These are phyloP conservation scores for Euclidia mi DNA, from an alignment of 2,888 invertebrate species.

Conservation along the genomic window DNA sequence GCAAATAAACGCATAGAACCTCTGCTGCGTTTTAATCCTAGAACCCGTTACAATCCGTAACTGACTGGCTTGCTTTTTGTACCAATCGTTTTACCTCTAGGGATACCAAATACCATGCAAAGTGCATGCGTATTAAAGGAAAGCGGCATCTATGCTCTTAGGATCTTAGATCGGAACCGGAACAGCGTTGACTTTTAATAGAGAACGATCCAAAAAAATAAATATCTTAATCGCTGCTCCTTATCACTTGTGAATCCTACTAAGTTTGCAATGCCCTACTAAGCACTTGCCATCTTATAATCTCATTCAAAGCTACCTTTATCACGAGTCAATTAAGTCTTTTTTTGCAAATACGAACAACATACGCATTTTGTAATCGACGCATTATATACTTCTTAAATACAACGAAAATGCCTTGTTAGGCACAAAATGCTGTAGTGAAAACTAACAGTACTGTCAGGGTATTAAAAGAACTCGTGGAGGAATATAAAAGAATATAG, in stretches of 20 bases:
- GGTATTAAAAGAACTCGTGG: not conserved
- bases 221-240: slow-evolving; percentile 27
- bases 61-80: too few species aligned
- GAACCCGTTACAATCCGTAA: too few species aligned
- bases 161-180: too few species aligned
- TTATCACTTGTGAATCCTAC: slow-evolving; percentile 37
- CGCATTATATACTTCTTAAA: slow-evolving; percentile 58
- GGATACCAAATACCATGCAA: too few species aligned
- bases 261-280: slow-evolving; percentile 67
- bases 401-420: slow-evolving; percentile 60
- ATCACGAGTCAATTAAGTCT: slow-evolving; percentile 40
- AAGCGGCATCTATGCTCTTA: too few species aligned
- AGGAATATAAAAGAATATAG: not conserved
- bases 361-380: slow-evolving; percentile 32
- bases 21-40: too few species aligned
- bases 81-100: too few species aligned
- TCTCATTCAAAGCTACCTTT: slow-evolving; percentile 52
- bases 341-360: slow-evolving; percentile 36
- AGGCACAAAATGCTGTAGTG: slow-evolving; percentile 52
- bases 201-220: too few species aligned
- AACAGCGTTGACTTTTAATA: too few species aligned
- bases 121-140: too few species aligned
- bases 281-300: slow-evolving; percentile 59
- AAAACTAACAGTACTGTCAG: slow-evolving; percentile 14
- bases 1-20: too few species aligned